phyloP scores from a whole-genome alignment of 2,797 vertebrate genomes.

The Ambastaia sidthimunki region DNA sequence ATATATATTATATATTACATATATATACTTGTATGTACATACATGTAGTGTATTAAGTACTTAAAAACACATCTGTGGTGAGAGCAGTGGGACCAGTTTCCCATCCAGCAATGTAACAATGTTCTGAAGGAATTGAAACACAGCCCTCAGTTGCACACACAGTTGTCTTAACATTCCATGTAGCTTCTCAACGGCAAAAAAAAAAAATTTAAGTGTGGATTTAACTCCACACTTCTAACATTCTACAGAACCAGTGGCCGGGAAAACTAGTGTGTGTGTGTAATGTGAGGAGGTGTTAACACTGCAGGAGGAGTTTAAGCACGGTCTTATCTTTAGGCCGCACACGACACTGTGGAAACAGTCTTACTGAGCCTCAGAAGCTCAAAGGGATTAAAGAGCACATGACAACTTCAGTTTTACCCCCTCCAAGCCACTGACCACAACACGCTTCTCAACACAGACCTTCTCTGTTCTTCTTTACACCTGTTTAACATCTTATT shows the following conservation, averaged over 20 bases:
- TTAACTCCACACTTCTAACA: conserved; percentile 18
- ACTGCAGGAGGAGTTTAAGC: conserved; percentile 39
- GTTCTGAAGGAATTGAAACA: conserved; percentile 30
- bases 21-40: no score
- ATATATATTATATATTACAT: no score
- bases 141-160: conserved; percentile 37
- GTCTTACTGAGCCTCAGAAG: conserved; percentile 40
- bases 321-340: conserved; percentile 44
- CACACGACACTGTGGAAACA: conserved; percentile 39
- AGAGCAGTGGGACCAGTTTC: conserved; percentile 34
- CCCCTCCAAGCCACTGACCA: conserved; percentile 15
- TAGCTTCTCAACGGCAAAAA: conserved; percentile 12
- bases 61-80: conserved; percentile 28
- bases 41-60: conserved; percentile 12
- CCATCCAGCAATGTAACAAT: conserved; percentile 20
- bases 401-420: conserved; percentile 40
- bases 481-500: not conserved
- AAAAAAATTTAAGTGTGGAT: no score
- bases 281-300: conserved; percentile 15
- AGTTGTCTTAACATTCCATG: conserved; percentile 36
- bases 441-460: conserved; percentile 2
- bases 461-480: not conserved
- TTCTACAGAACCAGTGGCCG: not conserved
- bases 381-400: conserved; percentile 41
- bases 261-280: not conserved